phyloP scores from a whole-genome alignment of 2,797 vertebrate genomes.

The Chiroxiphia lanceolata region DNA sequence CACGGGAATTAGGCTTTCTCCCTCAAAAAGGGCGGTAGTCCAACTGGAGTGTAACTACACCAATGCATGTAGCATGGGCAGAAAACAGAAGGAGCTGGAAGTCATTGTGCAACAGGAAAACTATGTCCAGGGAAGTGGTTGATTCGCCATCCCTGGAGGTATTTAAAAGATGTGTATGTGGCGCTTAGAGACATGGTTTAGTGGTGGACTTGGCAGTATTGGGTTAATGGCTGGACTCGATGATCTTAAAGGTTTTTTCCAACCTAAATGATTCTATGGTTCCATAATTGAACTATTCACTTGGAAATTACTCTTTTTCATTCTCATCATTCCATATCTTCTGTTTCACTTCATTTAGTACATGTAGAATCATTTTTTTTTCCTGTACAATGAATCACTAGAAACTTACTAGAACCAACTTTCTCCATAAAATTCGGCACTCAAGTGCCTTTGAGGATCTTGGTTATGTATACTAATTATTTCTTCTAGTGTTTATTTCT shows the following conservation, averaged over 20 bases:
- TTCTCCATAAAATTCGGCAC: not conserved
- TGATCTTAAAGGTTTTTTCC: not conserved
- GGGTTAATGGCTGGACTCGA: not conserved
- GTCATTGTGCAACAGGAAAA: not conserved
- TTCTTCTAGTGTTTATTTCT: not conserved
- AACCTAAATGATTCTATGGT: not conserved
- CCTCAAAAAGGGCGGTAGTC: not conserved
- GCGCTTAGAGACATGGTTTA: not conserved
- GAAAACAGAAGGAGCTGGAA: not conserved
- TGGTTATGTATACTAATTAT: not conserved
- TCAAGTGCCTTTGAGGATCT: not conserved
- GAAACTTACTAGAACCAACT: not conserved
- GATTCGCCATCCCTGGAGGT: not conserved
- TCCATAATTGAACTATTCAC: not conserved
- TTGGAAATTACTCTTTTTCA: not conserved
- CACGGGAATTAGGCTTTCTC: not conserved
- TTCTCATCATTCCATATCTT: not conserved
- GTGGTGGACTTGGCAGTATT: not conserved
- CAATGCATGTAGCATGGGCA: not conserved
- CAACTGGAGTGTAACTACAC: not conserved
- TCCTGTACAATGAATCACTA: not conserved
- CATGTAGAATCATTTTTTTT: not conserved
- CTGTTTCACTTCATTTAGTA: not conserved
- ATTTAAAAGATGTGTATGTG: not conserved
- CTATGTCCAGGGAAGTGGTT: not conserved